Percentiles rank a stretch among this genome's conserved stretches.
Evolutionary conservation across 2,797 vertebrate genomes (phyloP).

Genomic region (Yasuhikotakia modesta): DNA sequence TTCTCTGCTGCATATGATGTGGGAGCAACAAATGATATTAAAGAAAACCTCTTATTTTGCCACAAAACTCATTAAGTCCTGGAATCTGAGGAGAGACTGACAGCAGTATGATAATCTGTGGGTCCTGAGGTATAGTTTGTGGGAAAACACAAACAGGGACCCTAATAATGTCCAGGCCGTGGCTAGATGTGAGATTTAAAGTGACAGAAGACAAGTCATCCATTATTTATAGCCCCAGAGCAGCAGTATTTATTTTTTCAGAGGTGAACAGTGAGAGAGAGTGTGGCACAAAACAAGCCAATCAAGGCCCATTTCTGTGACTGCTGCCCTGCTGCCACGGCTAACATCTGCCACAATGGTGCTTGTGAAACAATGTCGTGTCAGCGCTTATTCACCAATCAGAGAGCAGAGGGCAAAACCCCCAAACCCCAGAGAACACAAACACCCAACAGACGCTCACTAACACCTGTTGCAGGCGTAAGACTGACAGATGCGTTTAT

Average conservation of each 20-base stretch:
- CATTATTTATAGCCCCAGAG: constrained; percentile 82
- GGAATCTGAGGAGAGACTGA: constrained; percentile 59
- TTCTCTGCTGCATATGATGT: not conserved
- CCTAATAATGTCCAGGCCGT: constrained; percentile 78
- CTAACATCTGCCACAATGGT: constrained; percentile 18
- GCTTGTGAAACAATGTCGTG: not conserved
- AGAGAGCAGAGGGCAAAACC: constrained; percentile 41
- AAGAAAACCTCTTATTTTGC: constrained; percentile 61
- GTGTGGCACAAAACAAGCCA: constrained; percentile 80
- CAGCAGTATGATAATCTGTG: constrained; percentile 64
- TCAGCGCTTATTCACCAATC: constrained; percentile 44
- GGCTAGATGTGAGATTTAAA: constrained; percentile 79
- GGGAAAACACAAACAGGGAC: constrained; percentile 65
- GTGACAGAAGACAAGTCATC: constrained; percentile 83
- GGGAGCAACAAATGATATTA: constrained; percentile 29
- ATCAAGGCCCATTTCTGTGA: constrained; percentile 75
- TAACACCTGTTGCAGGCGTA: constrained; percentile 37
- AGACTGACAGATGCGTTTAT: not conserved
- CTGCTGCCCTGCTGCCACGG: constrained; percentile 55
- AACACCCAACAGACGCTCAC: not conserved
- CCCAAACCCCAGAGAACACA: constrained; percentile 37
- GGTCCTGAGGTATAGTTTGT: constrained; percentile 69
- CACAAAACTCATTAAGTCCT: constrained; percentile 63
- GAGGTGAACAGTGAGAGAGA: constrained; percentile 75
- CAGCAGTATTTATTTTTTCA: constrained; percentile 78